phyloP scores from a whole-genome alignment of 64 coral and sea anemone genomes.

The Trachythela sp. region DNA sequence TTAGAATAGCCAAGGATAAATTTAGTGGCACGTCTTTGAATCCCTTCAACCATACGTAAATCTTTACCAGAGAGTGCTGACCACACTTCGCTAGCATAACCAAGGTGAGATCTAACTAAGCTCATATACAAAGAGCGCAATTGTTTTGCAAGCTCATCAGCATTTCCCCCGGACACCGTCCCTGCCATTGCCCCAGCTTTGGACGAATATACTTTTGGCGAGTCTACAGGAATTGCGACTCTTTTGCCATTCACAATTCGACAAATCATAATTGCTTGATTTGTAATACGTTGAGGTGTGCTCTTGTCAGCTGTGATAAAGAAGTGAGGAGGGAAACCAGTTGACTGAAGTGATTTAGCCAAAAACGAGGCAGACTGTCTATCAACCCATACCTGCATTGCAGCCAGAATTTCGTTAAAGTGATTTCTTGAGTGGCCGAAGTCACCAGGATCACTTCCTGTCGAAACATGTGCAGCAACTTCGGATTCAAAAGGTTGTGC shows the following conservation, averaged over 20 bases:
- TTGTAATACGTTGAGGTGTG: conserved; percentile 3
- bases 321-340: background rate
- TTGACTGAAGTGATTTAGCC: background rate
- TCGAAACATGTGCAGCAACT: background rate
- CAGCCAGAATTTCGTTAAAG: background rate
- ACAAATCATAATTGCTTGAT: conserved; percentile 12
- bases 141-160: background rate
- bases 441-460: background rate
- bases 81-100: too few relatives aligned
- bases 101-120: too few relatives aligned
- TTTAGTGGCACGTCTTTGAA: too few relatives aligned
- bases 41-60: too few relatives aligned
- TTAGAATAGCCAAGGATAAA: too few relatives aligned
- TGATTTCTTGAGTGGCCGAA: background rate
- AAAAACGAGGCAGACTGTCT: background rate
- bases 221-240: background rate
- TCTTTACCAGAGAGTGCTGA: too few relatives aligned
- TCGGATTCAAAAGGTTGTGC: background rate
- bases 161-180: background rate
- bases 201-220: background rate
- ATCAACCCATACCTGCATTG: conserved; percentile 14
- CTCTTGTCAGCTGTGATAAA: conserved; percentile 20
- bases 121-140: too few relatives aligned
- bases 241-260: background rate
- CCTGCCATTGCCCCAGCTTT: background rate